Percentiles rank a stretch among this genome's conserved stretches.
These are phyloP conservation scores for Pyrrhura leucotis DNA, from an alignment of 2,797 vertebrate genomes.

Conservation along the genomic window DNA sequence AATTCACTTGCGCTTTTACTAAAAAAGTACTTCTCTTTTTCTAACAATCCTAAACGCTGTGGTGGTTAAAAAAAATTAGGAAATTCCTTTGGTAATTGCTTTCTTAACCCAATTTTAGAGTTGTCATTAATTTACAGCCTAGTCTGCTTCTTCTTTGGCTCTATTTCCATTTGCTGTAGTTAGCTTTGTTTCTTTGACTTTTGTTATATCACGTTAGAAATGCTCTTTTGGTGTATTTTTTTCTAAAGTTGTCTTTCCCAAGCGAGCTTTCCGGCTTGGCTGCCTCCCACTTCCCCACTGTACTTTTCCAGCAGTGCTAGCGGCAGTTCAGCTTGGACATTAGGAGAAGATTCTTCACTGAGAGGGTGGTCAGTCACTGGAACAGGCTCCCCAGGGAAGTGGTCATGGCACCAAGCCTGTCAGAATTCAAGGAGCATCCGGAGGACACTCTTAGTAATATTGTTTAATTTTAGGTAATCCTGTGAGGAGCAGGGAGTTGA, in stretches of 20 bases:
- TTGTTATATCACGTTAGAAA: background rate
- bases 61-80: background rate
- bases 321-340: background rate
- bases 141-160: background rate
- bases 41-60: background rate
- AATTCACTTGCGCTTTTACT: background rate
- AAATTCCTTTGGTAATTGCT: background rate
- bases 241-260: background rate
- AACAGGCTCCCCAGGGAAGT: background rate
- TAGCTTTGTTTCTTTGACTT: background rate
- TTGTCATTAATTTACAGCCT: background rate
- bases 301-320: background rate
- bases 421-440: background rate
- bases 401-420: background rate
- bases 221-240: background rate
- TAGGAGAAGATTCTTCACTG: background rate
- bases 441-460: background rate
- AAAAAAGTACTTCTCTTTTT: background rate
- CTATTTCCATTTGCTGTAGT: background rate
- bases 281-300: background rate
- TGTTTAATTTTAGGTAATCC: background rate
- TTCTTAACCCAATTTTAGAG: background rate
- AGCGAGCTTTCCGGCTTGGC: background rate
- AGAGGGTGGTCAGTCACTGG: background rate
- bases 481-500: background rate